A percentile compares a stretch with the other conserved stretches of the same genome.
phyloP scores from a whole-genome alignment of 2,113 vertebrate species.

The Trematomus loennbergii region DNA sequence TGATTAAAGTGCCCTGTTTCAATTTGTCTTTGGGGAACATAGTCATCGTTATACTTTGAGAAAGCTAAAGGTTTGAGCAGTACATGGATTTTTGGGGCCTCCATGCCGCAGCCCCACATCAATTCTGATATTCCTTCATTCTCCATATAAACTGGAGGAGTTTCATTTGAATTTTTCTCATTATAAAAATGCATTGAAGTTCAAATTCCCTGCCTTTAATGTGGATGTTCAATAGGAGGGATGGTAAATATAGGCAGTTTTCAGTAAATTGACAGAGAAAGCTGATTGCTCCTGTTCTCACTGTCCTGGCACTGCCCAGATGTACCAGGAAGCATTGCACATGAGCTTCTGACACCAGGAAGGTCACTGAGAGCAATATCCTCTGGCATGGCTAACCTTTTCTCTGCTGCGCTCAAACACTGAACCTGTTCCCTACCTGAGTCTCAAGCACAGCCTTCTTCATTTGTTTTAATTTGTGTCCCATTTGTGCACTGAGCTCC shows the following conservation, averaged over 20 bases:
- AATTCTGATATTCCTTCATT: not conserved
- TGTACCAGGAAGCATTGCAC: too few species aligned
- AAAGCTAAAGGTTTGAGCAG: constrained; percentile 1
- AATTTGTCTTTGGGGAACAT: not conserved
- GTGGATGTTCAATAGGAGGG: too few species aligned
- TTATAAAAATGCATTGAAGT: not conserved
- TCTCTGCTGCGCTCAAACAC: not conserved
- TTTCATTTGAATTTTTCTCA: constrained; percentile 1
- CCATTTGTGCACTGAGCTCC: not conserved
- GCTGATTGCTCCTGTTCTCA: too few species aligned
- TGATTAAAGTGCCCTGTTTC: not conserved
- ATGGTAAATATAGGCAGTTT: too few species aligned
- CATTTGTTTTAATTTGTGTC: not conserved
- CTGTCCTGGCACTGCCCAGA: too few species aligned
- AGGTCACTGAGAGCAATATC: too few species aligned
- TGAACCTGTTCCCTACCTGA: not conserved
- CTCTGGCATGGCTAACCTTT: too few species aligned
- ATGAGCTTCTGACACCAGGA: too few species aligned
- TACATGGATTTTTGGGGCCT: not conserved
- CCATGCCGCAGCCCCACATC: not conserved
- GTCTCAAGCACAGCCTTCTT: constrained; percentile 7
- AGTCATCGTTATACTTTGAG: not conserved
- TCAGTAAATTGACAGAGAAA: too few species aligned
- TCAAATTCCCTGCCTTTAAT: too few species aligned
- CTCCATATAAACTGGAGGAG: not conserved